Base-by-base conservation (phyloP, 2,797 vertebrate species). In the Heliangelus exortis region DNA sequence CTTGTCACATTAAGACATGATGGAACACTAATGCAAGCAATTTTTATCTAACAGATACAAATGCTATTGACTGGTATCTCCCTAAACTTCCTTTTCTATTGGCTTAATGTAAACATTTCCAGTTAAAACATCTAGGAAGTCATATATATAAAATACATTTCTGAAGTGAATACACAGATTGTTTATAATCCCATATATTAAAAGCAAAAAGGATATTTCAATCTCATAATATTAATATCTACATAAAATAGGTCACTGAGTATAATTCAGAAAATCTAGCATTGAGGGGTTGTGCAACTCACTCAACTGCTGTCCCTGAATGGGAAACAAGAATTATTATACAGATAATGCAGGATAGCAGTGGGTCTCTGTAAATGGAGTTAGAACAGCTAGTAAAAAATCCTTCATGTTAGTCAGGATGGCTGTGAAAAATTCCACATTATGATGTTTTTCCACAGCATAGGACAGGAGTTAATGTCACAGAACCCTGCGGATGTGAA, bases 1-100 rank as follows among this genome's bases (percentile, higher is more conserved):
- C 79, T 54, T 92, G 74, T 93, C 93, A 94, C 90, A 87, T 93
- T 80, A 92, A 89, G 84, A 88, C 80, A 77, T 50, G 84, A 87
- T 75, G 53, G 47, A 91, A 75, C 67, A 66, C 62, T 93, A 92
- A 90, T 89, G 76, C 28, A 81, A 87, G 85, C 18, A 92, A 54
- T 39, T 91, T 92, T 76, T 92, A 90, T 87, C 92, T 93, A 93
- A 77, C 68, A 87, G 89, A 87, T 91, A 89, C 53, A 91, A 95
- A 87, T 2, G 12, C n/a, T 83, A 92, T 89, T 91, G 90, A 89
- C 87, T 85, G 34, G 57, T 87, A 33, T 78, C 79, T 89, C 51
- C 43, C 48, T 84, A 55, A 89, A 69, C 84, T 78, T 94, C 62
- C 47, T 83, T 81, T 92, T 83, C 75, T 85, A 28, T 50, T 68